Base-by-base conservation (phyloP, 2,888 invertebrate genomes). In the Dicycla oo region DNA sequence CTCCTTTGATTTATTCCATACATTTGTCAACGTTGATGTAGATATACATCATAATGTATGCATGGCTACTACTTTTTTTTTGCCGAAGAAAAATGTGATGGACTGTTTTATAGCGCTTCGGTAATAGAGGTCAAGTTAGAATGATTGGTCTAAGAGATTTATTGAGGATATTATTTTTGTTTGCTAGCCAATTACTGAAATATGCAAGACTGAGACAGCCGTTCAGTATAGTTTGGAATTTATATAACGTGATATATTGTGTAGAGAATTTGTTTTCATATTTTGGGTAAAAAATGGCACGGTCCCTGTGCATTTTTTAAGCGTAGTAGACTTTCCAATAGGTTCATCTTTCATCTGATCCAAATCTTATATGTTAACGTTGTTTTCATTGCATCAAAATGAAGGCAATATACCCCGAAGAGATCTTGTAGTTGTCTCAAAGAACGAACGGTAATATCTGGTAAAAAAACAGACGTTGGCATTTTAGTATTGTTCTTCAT, bases 1-100 rank as follows among this genome's bases (percentile, higher is more conserved):
- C 86, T 88, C 87, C 89, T 92, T 88, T 93, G 94, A 94, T 94
- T 92, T 92, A 94, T 93, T 87, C 80, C 82, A 77, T 85, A 88
- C 91, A 94, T 94, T 94, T 93, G 93, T 94, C 93, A 93, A 89
- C 82, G 87, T 86, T 86, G 88, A 87, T 87, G 88, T 87, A 85
- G 89, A 88, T 87, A 87, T 89, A 87, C 88, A 88, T 88, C 88
- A 88, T 92, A 91, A 93, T 92, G 79, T 92, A 92, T 91, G 91
- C 92, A 92, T 86, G 86, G 88, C 78, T 84, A 85, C 84, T 82
- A 84, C 87, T 86, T 90, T 89, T 91, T 90, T 43, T 82, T 78
- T 78, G 81, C 78, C 73, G 84, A 89, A 89, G 91, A 91, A 91
- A 90, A 91, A 91, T 73, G 87, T 87, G 86, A 89, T 89, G 80